These are phyloP conservation scores for Lepas anatifera DNA, from an alignment of 2,888 invertebrate genomes.

Conservation along the genomic window DNA sequence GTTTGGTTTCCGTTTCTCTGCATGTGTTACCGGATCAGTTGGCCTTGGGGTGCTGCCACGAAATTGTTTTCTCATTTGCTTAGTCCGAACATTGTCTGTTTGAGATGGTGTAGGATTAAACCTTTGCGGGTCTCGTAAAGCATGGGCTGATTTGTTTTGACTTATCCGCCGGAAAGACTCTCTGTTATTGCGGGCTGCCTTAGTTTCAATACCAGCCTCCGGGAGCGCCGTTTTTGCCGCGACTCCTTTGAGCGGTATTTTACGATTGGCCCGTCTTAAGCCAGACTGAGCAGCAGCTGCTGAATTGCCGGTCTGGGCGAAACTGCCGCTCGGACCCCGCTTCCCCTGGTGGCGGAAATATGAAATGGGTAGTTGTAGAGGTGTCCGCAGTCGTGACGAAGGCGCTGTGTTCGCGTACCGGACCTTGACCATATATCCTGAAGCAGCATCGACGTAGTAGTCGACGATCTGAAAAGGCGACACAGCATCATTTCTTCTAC, in stretches of 20 bases:
- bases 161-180: neutral
- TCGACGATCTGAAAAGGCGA: neutral
- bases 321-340: no score
- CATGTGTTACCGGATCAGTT: neutral
- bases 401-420: neutral
- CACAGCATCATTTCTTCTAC: no score
- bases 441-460: neutral
- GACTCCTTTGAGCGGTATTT: neutral
- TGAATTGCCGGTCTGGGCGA: no score
- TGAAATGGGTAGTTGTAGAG: no score
- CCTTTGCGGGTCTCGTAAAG: neutral
- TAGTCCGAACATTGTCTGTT: neutral
- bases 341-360: no score
- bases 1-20: no score
- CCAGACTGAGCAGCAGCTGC: no score
- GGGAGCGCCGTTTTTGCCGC: neutral
- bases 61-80: neutral
- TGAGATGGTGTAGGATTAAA: neutral
- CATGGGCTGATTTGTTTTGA: neutral
- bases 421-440: neutral
- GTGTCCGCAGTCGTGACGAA: no score
- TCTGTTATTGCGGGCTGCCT: neutral
- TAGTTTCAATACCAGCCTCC: neutral
- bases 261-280: no score
- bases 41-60: neutral